Evolutionary conservation across 2,113 vertebrate genomes (phyloP).

Genomic region (Gnathonemus echidnorhynchus): DNA sequence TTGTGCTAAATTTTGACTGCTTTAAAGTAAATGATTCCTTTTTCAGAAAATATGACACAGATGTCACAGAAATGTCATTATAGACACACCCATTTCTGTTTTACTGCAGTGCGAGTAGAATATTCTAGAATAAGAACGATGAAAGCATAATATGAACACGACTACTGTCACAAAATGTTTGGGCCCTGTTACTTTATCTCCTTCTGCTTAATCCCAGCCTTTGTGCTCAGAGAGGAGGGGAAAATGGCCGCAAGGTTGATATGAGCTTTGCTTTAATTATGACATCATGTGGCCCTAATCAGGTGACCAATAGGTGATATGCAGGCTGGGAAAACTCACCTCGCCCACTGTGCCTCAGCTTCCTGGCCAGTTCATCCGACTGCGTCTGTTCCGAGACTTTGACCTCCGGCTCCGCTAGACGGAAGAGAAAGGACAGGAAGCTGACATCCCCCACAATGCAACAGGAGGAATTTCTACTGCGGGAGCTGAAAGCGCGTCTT

Average conservation of each 20-base stretch:
- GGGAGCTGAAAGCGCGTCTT: not conserved
- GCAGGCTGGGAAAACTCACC: conserved; percentile 54
- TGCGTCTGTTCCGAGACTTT: conserved; percentile 86
- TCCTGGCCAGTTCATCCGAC: conserved; percentile 80
- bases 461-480: not conserved
- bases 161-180: not conserved
- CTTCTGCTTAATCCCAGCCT: not conserved
- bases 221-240: not conserved
- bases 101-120: not conserved
- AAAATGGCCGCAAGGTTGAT: not conserved
- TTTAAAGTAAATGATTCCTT: not conserved
- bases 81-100: not conserved
- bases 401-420: conserved; percentile 71
- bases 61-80: not conserved
- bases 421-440: not conserved
- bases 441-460: not conserved
- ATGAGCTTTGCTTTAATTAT: not conserved
- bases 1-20: not conserved
- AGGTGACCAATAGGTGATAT: not conserved
- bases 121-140: not conserved
- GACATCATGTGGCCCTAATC: not conserved
- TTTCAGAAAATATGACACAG: not conserved
- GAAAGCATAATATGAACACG: not conserved
- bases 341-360: conserved; percentile 76
- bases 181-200: not conserved